Percentiles rank a stretch among this genome's conserved stretches.
Conservation (phyloP, 1,140 invertebrate species). For the Drepana arcuata region DNA sequence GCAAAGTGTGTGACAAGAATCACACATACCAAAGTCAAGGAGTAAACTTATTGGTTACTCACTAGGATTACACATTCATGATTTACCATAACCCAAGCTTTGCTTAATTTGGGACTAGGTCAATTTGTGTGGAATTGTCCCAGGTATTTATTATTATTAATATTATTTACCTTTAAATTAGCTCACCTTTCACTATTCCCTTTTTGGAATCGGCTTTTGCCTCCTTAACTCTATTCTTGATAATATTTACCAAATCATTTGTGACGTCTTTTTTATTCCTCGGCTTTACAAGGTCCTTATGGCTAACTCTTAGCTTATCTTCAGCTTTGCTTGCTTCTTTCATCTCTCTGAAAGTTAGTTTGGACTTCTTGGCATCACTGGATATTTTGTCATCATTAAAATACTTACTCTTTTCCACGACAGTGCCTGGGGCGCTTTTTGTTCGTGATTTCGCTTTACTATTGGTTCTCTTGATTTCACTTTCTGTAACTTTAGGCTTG, state of each 20-base stretch:
- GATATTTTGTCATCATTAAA: slow-evolving; percentile 27
- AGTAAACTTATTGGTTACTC: no score
- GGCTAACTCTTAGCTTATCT: slow-evolving; percentile 42
- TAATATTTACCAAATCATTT: slow-evolving; percentile 60
- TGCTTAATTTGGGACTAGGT: no score
- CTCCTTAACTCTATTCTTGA: slow-evolving; percentile 62
- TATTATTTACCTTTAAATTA: no score
- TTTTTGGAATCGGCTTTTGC: slow-evolving; percentile 49
- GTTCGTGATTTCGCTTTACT: slow-evolving; percentile 28
- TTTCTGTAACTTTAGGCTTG: slow-evolving; percentile 15
- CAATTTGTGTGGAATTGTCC: no score
- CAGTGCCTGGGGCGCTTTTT: slow-evolving; percentile 34
- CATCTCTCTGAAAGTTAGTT: slow-evolving; percentile 10
- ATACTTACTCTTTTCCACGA: slow-evolving; percentile 47
- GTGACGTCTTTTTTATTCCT: slow-evolving; percentile 54
- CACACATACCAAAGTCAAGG: no score
- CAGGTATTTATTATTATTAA: no score
- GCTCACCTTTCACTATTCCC: slow-evolving; percentile 38
- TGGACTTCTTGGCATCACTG: slow-evolving; percentile 10
- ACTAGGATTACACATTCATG: no score
- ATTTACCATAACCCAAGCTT: no score
- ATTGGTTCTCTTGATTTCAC: slow-evolving; percentile 14
- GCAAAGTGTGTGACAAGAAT: no score
- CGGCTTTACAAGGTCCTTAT: slow-evolving; percentile 42
- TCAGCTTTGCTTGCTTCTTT: slow-evolving; percentile 22